Base-by-base conservation (phyloP, 2,113 vertebrate genomes). In the Tragulus kanchil region DNA sequence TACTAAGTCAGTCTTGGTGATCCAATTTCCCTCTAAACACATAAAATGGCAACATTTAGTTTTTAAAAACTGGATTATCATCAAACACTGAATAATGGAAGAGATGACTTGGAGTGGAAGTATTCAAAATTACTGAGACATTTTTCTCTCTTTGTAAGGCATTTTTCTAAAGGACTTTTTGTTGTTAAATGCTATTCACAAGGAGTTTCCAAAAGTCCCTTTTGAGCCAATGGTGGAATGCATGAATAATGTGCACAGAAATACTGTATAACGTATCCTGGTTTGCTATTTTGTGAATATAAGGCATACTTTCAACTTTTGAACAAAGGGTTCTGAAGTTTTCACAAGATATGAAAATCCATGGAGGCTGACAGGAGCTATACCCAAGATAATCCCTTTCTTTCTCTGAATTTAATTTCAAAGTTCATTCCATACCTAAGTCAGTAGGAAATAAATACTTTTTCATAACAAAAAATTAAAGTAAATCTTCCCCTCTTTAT, bases 391-490 rank as follows among this genome's bases (percentile, higher is more conserved):
- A 88, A 83, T 85, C 64, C 50, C 25, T 58, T 56, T 90, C 25
- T 93, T 89, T 92, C 61, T 87, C 45, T 78, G 25, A 95, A 86
- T 90, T 95, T 91, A 95, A 97, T 95, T 83, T 96, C 25, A 88
- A 83, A 94, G 58, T 85, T 87, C 79, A 61, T 77, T 48, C 69
- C 65, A 8, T 71, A n/a, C 81, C 14, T 26, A 90, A 87, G 64
- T 36, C 69, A 73, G 21, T 52, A 69, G 82, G 36, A 96, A 92
- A 85, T 31, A 85, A 92, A 90, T 50, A 58, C 65, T 31, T 67
- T 73, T 73, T 52, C 28, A 71, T 61, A 79, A 81, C 59, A 28
- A 96, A 67, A 85, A 84, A 9, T 45, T 75, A 93, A 85, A 7
- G 5, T 77, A 61, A 94, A 84, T 6, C 67, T 36, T 61, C 8